Evolutionary conservation across 1,140 invertebrate species (phyloP), one percentile per base, ranked within the genome.

Genomic region (Platorchestia sp.): DNA sequence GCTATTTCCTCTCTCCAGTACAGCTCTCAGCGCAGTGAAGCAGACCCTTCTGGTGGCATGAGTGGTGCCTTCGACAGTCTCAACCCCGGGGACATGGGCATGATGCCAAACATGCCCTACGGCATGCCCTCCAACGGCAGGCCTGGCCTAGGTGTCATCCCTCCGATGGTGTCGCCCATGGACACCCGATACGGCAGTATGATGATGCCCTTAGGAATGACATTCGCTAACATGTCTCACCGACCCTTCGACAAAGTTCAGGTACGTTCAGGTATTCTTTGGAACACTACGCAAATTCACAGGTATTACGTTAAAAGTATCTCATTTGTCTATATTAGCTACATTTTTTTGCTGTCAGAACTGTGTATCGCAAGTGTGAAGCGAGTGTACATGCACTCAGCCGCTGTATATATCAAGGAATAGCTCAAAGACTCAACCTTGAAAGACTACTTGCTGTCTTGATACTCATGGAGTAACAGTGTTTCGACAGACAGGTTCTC

Each of bases 121-220:
- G 91, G 91, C 43, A 93, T 93, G 91, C 91, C 91, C 3, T 19
- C 91, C 91, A 93, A 93, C 45, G 91, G 91, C 91, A 93, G 91
- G 91, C 91, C 91, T 7, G 91, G 91, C 45, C 10, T 90, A 14
- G 44, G 87, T 45, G 41, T 27, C 41, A 93, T 93, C 6, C 45
- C 91, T 10, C 43, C 91, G 7, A n/a, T 93, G 36, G 45, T 45
- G 91, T 47, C 91, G 40, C 43, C 43, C 40, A 93, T 93, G 91
- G 91, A 93, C 45, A 93, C 45, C 91, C 45, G 91, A 93, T 93
- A 93, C 40, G 43, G 43, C 3, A 93, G 44, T 40, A 45, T 93
- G 91, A 93, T 93, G 91, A 47, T 93, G 91, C 91, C 91, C 0
- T 40, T 44, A 10, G 91, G 91, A n/a, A 93, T 93, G 91, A 44